Conservation (phyloP, 1,140 invertebrate species). For the Caenorhabditis remanei region DNA sequence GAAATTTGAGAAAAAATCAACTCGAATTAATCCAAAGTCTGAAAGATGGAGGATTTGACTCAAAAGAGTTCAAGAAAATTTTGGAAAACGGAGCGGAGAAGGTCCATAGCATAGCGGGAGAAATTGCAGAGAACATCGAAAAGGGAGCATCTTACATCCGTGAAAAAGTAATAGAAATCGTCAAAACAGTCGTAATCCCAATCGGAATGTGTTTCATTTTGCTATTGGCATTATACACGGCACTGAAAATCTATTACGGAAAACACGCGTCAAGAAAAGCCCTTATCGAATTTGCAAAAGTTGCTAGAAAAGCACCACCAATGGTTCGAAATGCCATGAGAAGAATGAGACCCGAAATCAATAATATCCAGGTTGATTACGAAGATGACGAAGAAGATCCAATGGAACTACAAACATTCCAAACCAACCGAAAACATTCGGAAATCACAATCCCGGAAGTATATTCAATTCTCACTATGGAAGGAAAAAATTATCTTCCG, state of each 20-base stretch:
- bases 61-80: neutral
- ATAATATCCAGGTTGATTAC: no score
- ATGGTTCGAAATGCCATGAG: neutral
- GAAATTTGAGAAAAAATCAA: neutral
- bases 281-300: neutral
- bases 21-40: neutral
- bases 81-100: neutral
- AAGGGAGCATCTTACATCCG: neutral
- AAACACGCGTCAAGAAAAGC: neutral
- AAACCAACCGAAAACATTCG: no score
- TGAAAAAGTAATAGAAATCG: neutral
- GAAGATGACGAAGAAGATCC: neutral
- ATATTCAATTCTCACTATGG: neutral
- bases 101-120: neutral
- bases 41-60: neutral
- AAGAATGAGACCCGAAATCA: neutral
- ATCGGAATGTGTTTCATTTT: no score
- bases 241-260: neutral
- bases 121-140: neutral
- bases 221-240: neutral
- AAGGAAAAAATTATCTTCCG: neutral
- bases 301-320: neutral
- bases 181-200: neutral
- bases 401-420: neutral
- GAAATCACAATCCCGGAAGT: neutral